Conservation (phyloP, 2,797 vertebrate species). For the Spizella passerina region DNA sequence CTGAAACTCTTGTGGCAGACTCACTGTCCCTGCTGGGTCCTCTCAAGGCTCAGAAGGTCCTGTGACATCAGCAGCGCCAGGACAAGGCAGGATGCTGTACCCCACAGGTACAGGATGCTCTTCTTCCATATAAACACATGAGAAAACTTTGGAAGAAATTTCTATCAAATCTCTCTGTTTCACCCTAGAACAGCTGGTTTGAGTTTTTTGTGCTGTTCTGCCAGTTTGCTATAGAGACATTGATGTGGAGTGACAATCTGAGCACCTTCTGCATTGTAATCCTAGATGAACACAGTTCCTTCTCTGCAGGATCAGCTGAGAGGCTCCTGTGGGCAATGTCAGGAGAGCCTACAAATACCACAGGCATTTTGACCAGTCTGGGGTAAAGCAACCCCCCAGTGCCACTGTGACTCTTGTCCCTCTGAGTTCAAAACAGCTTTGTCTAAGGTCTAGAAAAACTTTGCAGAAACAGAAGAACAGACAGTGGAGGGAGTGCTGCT, state of each 20-base stretch:
- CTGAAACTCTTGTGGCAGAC: not conserved
- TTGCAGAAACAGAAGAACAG: not conserved
- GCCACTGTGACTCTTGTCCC: not conserved
- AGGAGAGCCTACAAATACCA: not conserved
- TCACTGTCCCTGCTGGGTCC: not conserved
- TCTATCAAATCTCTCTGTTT: not conserved
- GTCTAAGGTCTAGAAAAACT: not conserved
- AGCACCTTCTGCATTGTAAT: not conserved
- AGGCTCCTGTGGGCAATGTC: not conserved
- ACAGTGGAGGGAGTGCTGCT: not conserved
- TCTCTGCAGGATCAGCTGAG: not conserved
- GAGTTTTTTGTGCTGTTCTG: not conserved
- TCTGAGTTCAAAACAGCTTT: not conserved
- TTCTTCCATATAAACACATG: not conserved
- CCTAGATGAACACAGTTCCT: not conserved
- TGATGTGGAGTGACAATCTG: not conserved
- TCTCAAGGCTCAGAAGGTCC: not conserved
- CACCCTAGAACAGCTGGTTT: not conserved
- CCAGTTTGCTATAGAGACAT: not conserved
- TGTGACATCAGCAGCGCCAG: not conserved
- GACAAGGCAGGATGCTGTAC: not conserved
- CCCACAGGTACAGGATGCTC: not conserved
- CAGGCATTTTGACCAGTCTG: not conserved
- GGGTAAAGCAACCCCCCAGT: not conserved
- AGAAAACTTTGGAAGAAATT: not conserved